These are phyloP conservation scores for Dasypolia templi DNA, from an alignment of 2,888 invertebrate species.

Conservation along the genomic window DNA sequence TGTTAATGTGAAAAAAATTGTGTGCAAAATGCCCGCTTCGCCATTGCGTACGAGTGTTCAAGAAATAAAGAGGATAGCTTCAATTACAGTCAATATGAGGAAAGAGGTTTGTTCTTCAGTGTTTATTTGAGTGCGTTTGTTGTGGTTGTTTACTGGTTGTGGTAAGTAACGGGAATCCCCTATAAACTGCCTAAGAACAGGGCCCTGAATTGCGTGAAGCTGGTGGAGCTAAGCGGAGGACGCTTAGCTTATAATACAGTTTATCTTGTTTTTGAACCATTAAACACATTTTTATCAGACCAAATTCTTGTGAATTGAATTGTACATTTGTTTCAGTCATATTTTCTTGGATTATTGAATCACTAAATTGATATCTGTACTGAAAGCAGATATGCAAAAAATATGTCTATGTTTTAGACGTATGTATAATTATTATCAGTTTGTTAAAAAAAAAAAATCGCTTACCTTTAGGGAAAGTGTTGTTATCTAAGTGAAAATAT, in stretches of 20 bases:
- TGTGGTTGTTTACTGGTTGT: slow-evolving; percentile 2
- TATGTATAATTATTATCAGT: slow-evolving; percentile 20
- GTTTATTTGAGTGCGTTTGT: slow-evolving; percentile 6
- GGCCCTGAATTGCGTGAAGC: not conserved
- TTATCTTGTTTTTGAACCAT: not conserved
- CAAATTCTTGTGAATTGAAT: not conserved
- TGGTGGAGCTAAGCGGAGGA: not conserved
- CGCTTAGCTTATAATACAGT: too few relatives aligned
- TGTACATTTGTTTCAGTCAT: not conserved
- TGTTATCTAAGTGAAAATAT: slow-evolving; percentile 8
- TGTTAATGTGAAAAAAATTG: not conserved
- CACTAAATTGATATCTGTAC: slow-evolving; percentile 1
- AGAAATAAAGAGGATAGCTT: slow-evolving; percentile 76
- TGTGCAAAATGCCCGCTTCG: slow-evolving; percentile 60
- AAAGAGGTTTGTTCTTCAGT: slow-evolving; percentile 53
- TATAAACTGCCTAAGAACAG: not conserved
- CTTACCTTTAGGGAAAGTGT: too few relatives aligned
- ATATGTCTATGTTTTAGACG: not conserved
- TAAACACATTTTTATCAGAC: not conserved
- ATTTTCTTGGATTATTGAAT: slow-evolving; percentile 4
- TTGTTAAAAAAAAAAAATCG: too few relatives aligned
- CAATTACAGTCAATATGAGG: slow-evolving; percentile 64
- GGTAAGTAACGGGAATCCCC: slow-evolving; percentile 35
- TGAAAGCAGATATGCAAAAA: not conserved
- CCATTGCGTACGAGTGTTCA: slow-evolving; percentile 75